Evolutionary conservation across 2,888 invertebrate genomes (phyloP).

Genomic region (Cylindroiulus punctatus): DNA sequence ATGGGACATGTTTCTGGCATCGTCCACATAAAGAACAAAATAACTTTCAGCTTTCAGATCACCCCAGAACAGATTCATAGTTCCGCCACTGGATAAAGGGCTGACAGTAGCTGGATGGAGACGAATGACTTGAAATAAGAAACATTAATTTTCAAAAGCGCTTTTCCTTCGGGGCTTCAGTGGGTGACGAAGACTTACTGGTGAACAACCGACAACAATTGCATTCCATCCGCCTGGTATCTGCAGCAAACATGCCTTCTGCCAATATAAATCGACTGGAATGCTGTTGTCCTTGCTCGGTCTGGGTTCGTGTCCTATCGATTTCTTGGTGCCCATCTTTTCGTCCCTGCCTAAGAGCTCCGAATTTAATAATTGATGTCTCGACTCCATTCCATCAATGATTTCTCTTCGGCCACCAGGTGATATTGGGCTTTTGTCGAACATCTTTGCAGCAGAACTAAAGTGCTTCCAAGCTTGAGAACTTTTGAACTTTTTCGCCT

Average conservation of each 20-base stretch:
- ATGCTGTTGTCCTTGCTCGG: not conserved
- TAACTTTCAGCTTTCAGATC: no score
- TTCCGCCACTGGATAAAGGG: no score
- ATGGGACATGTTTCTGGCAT: no score
- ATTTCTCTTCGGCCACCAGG: not conserved
- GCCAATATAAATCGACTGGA: not conserved
- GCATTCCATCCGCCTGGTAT: not conserved
- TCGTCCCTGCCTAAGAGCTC: not conserved
- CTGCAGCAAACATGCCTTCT: not conserved
- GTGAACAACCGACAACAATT: not conserved
- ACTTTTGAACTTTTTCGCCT: not conserved
- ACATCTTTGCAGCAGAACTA: not conserved
- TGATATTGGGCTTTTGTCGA: not conserved
- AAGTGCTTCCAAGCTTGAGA: not conserved
- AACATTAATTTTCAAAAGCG: no score
- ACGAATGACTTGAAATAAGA: no score
- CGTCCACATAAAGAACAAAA: no score
- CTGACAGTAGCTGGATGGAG: no score
- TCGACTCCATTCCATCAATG: not conserved
- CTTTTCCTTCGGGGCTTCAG: no score
- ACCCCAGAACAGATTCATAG: no score
- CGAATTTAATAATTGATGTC: slow-evolving; percentile 9
- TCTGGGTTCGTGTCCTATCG: not conserved
- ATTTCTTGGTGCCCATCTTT: not conserved
- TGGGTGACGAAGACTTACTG: not conserved